A percentile compares a stretch with the other conserved stretches of the same genome.
Conservation (phyloP, 2,888 invertebrate genomes). For the Halictus ligatus region DNA sequence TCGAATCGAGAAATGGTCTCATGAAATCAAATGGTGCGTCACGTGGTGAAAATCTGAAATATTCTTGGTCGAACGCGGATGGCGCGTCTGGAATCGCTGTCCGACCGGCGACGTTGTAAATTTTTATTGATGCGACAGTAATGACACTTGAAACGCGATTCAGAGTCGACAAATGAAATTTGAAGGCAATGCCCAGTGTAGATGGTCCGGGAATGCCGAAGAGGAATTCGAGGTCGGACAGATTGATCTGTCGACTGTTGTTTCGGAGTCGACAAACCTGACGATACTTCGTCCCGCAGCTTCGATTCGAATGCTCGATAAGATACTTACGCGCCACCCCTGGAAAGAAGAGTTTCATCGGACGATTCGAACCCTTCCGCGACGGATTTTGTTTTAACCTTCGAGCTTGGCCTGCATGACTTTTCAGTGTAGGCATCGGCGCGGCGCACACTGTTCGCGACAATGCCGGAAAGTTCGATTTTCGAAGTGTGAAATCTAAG, state of each 20-base stretch:
- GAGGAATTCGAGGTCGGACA: slow-evolving; percentile 52
- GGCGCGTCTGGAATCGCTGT: slow-evolving; percentile 4
- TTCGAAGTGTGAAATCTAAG: no score
- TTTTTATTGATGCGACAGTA: slow-evolving; percentile 52
- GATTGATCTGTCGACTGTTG: slow-evolving; percentile 22
- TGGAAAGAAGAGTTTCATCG: neutral
- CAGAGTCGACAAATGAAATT: slow-evolving; percentile 34
- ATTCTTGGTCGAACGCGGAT: neutral
- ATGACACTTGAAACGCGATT: slow-evolving; percentile 64
- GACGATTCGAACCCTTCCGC: neutral
- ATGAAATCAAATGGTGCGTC: neutral
- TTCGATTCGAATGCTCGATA: slow-evolving; percentile 21
- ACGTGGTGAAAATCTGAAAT: slow-evolving; percentile 30
- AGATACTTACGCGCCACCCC: neutral
- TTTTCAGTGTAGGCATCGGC: neutral
- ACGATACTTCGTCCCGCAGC: neutral
- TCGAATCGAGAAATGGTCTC: neutral
- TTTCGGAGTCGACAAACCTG: slow-evolving; percentile 27
- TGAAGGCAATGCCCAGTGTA: slow-evolving; percentile 21
- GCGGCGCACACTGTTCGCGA: no score
- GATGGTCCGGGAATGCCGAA: slow-evolving; percentile 25
- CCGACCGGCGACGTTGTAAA: slow-evolving; percentile 33
- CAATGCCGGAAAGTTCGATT: no score
- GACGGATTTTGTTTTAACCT: neutral
- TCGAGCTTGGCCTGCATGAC: neutral